A percentile compares a stretch with the other conserved stretches of the same genome.
Conservation (phyloP, 2,888 invertebrate species). For the Apodemia mormo region DNA sequence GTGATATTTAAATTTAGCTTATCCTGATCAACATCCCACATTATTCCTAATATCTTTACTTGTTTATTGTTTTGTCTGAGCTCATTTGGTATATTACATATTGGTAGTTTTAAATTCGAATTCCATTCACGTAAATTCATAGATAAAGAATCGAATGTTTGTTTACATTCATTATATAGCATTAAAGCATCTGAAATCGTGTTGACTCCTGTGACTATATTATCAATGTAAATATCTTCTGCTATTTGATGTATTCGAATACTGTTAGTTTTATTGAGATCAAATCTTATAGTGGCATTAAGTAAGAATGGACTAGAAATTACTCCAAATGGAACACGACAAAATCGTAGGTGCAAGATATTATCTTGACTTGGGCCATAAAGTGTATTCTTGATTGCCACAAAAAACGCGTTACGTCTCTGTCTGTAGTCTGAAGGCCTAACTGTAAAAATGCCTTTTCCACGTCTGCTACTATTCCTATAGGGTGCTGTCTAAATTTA, state of each 20-base stretch:
- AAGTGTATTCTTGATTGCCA: no score
- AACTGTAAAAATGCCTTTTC: conserved; percentile 42
- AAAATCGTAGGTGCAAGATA: no score
- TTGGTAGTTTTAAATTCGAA: background rate
- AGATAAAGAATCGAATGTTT: conserved; percentile 13
- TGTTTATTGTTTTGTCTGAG: background rate
- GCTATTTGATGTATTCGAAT: background rate
- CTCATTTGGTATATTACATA: conserved; percentile 6
- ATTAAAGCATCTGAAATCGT: background rate
- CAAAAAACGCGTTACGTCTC: no score
- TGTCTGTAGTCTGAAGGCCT: conserved; percentile 35
- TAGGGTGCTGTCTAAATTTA: conserved; percentile 34
- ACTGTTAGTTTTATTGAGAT: background rate
- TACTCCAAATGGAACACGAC: no score
- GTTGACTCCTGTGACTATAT: conserved; percentile 1
- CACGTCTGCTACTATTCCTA: conserved; percentile 39
- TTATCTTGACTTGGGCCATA: no score
- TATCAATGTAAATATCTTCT: conserved; percentile 29
- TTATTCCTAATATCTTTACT: background rate
- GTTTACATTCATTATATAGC: background rate
- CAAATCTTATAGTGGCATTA: conserved; percentile 31
- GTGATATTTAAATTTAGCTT: background rate
- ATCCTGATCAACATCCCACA: background rate
- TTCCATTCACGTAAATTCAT: conserved; percentile 17
- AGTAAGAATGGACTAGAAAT: conserved; percentile 37